Evolutionary conservation across 2,888 invertebrate genomes (phyloP).

Genomic region (Paralinhomoeus sp.): DNA sequence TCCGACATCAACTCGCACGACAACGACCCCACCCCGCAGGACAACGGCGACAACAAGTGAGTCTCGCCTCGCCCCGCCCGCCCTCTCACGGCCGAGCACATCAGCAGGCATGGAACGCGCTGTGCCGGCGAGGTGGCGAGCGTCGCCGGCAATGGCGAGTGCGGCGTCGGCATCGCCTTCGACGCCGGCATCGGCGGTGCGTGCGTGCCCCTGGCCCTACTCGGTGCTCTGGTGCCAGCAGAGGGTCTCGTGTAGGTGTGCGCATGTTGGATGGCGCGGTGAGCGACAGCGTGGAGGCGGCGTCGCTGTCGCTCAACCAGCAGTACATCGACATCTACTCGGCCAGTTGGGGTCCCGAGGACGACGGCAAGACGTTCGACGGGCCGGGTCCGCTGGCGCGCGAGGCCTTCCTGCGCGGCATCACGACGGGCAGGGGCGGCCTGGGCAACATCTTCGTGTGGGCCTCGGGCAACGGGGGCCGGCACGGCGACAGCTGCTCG

Average conservation of each 20-base stretch:
- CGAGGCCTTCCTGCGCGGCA: slow-evolving; percentile 15
- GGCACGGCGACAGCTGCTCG: slow-evolving; percentile 60
- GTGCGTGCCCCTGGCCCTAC: too few relatives aligned
- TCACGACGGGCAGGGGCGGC: slow-evolving; percentile 48
- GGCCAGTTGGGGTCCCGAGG: slow-evolving; percentile 91
- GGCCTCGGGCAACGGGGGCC: slow-evolving; percentile 85
- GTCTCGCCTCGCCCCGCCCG: slow-evolving; percentile 6
- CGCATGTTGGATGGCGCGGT: slow-evolving; percentile 93
- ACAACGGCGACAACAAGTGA: slow-evolving; percentile 84
- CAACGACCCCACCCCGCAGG: slow-evolving; percentile 88
- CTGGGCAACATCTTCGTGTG: slow-evolving; percentile 88
- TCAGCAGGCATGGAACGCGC: slow-evolving; percentile 64
- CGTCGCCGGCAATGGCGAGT: slow-evolving; percentile 79
- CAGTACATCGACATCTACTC: slow-evolving; percentile 87
- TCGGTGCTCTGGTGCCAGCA: too few relatives aligned
- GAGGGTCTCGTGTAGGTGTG: too few relatives aligned
- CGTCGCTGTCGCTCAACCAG: slow-evolving; percentile 69
- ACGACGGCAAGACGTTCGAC: slow-evolving; percentile 86
- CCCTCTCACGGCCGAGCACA: slow-evolving; percentile 1
- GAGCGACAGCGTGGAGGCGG: slow-evolving; percentile 82
- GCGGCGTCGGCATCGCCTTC: slow-evolving; percentile 92
- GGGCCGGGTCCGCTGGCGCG: slow-evolving; percentile 72
- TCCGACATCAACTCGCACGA: slow-evolving; percentile 92
- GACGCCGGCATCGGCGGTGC: slow-evolving; percentile 88
- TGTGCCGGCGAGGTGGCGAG: slow-evolving; percentile 98